Conservation (phyloP, 1,140 invertebrate genomes). For the Sinella curviseta region DNA sequence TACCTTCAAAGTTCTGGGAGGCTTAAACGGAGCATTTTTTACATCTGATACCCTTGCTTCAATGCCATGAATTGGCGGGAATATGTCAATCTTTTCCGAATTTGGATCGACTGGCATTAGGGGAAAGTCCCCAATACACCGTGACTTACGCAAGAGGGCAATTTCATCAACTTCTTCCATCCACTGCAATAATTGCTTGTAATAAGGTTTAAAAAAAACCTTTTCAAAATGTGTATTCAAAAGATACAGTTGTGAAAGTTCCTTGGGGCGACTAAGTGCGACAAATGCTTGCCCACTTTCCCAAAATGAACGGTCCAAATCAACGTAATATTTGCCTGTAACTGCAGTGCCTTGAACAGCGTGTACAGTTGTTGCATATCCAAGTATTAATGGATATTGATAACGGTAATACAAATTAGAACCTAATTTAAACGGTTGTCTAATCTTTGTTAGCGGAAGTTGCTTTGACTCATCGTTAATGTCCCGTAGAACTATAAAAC, state of each 20-base stretch:
- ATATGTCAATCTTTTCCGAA: not conserved
- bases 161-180: not conserved
- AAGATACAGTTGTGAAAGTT: not conserved
- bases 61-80: not conserved
- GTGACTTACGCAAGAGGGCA: not conserved
- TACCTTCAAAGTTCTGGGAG: too few relatives aligned
- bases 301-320: not conserved
- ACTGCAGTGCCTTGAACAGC: not conserved
- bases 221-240: not conserved
- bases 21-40: not conserved
- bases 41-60: not conserved
- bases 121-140: not conserved
- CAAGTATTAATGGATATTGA: not conserved
- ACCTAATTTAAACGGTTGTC: not conserved
- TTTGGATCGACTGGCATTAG: not conserved
- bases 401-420: not conserved
- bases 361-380: conserved; percentile 1
- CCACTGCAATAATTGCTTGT: not conserved
- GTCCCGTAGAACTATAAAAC: not conserved
- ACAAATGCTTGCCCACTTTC: not conserved
- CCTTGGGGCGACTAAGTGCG: not conserved
- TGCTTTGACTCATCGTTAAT: not conserved
- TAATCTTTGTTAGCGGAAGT: not conserved
- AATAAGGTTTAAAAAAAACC: not conserved
- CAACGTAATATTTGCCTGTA: not conserved